Conservation (phyloP, 2,888 invertebrate genomes). For the Pyralis farinalis region DNA sequence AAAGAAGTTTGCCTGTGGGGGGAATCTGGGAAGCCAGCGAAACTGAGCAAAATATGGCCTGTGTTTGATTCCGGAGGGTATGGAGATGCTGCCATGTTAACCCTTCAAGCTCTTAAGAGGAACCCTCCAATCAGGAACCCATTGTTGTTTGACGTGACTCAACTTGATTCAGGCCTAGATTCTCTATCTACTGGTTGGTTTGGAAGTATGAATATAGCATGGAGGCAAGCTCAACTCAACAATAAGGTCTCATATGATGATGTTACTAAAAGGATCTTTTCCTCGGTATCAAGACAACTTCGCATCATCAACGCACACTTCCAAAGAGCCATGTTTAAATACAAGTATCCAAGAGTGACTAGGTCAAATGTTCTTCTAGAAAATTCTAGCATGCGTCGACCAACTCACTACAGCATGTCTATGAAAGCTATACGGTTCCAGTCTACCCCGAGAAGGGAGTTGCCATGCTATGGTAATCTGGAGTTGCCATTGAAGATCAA, state of each 20-base stretch:
- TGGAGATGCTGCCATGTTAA: slow-evolving; percentile 44
- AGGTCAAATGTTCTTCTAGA: slow-evolving; percentile 67
- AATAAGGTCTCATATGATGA: slow-evolving; percentile 51
- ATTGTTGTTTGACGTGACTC: slow-evolving; percentile 37
- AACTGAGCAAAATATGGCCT: slow-evolving; percentile 71
- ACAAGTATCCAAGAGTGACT: slow-evolving; percentile 69
- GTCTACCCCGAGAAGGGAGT: slow-evolving; percentile 54
- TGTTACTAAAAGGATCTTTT: slow-evolving; percentile 57
- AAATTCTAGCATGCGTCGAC: slow-evolving; percentile 43
- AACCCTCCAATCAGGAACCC: slow-evolving; percentile 43
- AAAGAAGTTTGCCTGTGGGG: slow-evolving; percentile 54
- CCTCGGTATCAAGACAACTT: slow-evolving; percentile 66
- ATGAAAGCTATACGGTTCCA: slow-evolving; percentile 66
- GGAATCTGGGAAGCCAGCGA: slow-evolving; percentile 53
- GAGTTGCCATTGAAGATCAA: slow-evolving; percentile 69
- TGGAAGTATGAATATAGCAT: slow-evolving; percentile 52
- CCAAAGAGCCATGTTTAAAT: slow-evolving; percentile 59
- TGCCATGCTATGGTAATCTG: slow-evolving; percentile 73
- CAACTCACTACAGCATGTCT: slow-evolving; percentile 54
- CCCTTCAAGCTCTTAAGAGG: slow-evolving; percentile 46
- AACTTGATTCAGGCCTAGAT: slow-evolving; percentile 26
- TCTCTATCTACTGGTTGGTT: slow-evolving; percentile 45
- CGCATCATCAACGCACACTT: slow-evolving; percentile 67
- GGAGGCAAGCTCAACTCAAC: slow-evolving; percentile 56
- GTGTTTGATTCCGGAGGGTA: slow-evolving; percentile 77